Evolutionary conservation across 2,888 invertebrate species (phyloP).

Genomic region (Drosophila kanekoi): DNA sequence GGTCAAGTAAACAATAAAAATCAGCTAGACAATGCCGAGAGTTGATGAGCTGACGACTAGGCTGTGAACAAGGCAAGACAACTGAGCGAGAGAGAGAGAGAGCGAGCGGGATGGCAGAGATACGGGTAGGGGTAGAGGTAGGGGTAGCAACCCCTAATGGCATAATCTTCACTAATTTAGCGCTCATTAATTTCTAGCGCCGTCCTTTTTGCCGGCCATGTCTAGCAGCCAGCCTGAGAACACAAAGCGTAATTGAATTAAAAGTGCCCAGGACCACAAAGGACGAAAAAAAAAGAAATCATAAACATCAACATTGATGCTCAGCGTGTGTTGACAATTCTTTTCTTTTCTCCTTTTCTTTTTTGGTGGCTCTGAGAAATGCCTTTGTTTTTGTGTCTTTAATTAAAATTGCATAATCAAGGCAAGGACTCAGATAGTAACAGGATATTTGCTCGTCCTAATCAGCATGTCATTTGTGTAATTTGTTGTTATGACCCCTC

Average conservation of each 20-base stretch:
- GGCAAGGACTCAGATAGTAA: conserved; percentile 19
- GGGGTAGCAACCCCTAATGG: conserved; percentile 73
- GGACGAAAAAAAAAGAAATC: conserved; percentile 31
- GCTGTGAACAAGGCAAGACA: conserved; percentile 47
- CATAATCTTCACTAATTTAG: conserved; percentile 82
- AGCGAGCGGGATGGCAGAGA: too few species aligned
- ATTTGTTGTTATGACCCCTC: conserved; percentile 59
- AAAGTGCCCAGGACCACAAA: conserved; percentile 63
- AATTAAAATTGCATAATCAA: conserved; percentile 74
- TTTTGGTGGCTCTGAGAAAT: conserved; percentile 9
- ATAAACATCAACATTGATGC: conserved; percentile 62
- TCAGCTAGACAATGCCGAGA: conserved; percentile 69
- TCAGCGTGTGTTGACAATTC: conserved; percentile 48
- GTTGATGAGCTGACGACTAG: conserved; percentile 54
- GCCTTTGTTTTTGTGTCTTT: conserved; percentile 52
- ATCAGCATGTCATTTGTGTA: conserved; percentile 73
- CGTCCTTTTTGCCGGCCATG: conserved; percentile 23
- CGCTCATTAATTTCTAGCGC: conserved; percentile 81
- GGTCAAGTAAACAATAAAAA: conserved; percentile 80
- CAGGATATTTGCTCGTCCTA: conserved; percentile 57
- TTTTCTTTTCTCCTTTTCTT: conserved; percentile 8
- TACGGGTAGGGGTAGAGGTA: conserved; percentile 20
- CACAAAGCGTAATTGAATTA: conserved; percentile 78
- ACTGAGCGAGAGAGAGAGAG: background rate
- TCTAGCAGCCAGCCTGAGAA: conserved; percentile 48